Conservation (phyloP, 2,113 vertebrate species). For the Phainopepla nitens region DNA sequence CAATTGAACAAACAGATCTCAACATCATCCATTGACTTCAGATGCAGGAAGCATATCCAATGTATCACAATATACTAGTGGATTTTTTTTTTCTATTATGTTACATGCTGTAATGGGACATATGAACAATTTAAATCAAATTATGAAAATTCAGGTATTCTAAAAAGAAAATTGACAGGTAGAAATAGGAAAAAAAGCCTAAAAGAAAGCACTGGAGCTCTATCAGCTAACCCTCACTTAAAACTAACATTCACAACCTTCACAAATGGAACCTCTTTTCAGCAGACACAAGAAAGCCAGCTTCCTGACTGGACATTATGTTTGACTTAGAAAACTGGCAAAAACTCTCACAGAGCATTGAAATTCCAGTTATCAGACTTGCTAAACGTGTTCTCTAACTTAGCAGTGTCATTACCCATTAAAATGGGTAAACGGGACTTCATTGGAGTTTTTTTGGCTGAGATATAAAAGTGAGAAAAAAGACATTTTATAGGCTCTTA, state of each 20-base stretch:
- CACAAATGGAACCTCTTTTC: not conserved
- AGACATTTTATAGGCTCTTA: not conserved
- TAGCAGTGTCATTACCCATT: not conserved
- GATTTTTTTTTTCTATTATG: constrained; percentile 34
- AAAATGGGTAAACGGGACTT: not conserved
- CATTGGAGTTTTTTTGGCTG: not conserved
- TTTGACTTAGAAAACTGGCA: not conserved
- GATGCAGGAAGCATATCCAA: constrained; percentile 33
- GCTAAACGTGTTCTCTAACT: not conserved
- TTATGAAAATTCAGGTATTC: constrained; percentile 4
- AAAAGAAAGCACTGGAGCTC: not conserved
- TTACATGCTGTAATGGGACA: constrained; percentile 47
- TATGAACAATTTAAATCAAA: constrained; percentile 42
- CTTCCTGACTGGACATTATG: not conserved
- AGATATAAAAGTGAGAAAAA: not conserved
- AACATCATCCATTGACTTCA: constrained; percentile 39
- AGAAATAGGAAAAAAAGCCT: not conserved
- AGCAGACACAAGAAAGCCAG: not conserved
- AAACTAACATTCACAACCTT: not conserved
- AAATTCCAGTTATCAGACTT: not conserved
- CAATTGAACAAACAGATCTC: constrained; percentile 38
- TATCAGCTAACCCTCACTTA: not conserved
- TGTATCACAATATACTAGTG: constrained; percentile 20
- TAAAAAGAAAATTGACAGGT: not conserved
- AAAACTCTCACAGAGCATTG: not conserved